phyloP scores from a whole-genome alignment of 2,888 invertebrate genomes.

The Aleiodes leptofemur region DNA sequence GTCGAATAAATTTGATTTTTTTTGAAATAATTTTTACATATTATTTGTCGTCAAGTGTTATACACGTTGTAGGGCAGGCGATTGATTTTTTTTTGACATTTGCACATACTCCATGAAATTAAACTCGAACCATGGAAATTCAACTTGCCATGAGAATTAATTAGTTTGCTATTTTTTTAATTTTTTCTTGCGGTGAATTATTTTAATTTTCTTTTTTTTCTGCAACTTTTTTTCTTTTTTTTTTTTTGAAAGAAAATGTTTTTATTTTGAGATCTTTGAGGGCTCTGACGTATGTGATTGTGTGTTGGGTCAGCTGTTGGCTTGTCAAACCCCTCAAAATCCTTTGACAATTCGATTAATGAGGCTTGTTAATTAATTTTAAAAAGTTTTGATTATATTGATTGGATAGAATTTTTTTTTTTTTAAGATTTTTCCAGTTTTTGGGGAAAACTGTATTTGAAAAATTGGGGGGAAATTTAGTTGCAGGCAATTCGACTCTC shows the following conservation, averaged over 20 bases:
- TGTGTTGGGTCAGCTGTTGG: slow-evolving; percentile 28
- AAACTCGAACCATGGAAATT: neutral
- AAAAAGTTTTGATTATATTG: no score
- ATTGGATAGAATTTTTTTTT: no score
- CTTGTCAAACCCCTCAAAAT: neutral
- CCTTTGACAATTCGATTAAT: neutral
- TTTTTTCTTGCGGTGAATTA: neutral
- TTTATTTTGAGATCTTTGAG: neutral
- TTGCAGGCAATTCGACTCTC: no score
- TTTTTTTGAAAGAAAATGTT: neutral
- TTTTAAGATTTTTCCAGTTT: no score
- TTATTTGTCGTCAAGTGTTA: neutral
- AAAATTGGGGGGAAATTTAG: no score
- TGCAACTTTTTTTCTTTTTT: neutral
- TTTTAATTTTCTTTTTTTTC: neutral
- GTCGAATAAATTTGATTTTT: neutral
- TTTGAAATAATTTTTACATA: neutral
- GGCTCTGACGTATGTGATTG: neutral
- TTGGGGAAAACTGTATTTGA: no score
- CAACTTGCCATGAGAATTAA: no score
- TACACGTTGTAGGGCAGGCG: neutral
- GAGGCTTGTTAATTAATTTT: neutral
- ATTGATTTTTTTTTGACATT: slow-evolving; percentile 33
- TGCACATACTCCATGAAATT: neutral
- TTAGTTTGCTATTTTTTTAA: no score